Base-by-base conservation (phyloP, 2,888 invertebrate species). In the Drosophila diplacantha region DNA sequence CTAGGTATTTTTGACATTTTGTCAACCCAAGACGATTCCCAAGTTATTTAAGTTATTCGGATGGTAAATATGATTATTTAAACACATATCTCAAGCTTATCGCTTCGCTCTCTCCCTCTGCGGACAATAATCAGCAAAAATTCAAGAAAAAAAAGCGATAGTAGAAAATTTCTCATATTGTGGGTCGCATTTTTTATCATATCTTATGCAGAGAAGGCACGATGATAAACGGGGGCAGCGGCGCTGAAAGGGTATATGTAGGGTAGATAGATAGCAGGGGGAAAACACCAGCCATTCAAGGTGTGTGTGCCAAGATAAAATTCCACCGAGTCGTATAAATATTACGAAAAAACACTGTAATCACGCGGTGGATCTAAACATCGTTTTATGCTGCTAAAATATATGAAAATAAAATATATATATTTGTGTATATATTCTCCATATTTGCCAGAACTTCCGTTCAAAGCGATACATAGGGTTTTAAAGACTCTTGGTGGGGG, bases 171-270 rank as follows among this genome's bases (percentile, higher is more conserved):
- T 32, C 34, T 34, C 57, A 24, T 20, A 34, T 41, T 18, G 57
- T 26, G 20, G 39, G 34, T 57, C 60, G 57, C 49, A 54, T 56
- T 57, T 49, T 49, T 29, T 60, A 58, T 58, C 60, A 58, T 60
- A 60, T 60, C 60, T 41, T 39, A 18, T 29, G 29, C 34, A 41
- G 47, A n/a, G 34, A 34, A 41, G 32, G 46, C 38, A 47, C 22
- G 22, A 41, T 14, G 12, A 16, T 16, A 16, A n/a, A 38, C n/a
- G 18, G 6, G 50, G 11, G 3, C 31, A 22, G 31, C 22, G 18
- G 31, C 11, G 22, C 18, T 22, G 32, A 18, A 5, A 14, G 24
- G 34, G n/a, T 7, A 24, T 12, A 35, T 18, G 12, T 16, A n/a
- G 32, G 50, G 50, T 44, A 44, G 55, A 18, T 5, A 54, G 29